phyloP scores from a whole-genome alignment of 2,888 invertebrate genomes.

The Copidosoma aretas region DNA sequence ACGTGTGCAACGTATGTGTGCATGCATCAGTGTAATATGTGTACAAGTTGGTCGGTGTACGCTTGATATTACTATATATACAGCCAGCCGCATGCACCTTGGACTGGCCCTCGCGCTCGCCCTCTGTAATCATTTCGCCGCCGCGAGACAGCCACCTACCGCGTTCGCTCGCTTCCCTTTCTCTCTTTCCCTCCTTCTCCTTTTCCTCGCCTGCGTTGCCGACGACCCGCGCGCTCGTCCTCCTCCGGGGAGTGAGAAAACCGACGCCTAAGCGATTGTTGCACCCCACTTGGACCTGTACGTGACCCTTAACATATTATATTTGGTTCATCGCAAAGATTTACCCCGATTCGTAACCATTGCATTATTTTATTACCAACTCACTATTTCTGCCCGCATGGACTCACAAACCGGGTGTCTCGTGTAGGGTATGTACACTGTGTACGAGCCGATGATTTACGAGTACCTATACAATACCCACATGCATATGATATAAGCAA shows the following conservation, averaged over 20 bases:
- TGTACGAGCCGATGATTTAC: conserved; percentile 19
- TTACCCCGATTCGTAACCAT: too few species aligned
- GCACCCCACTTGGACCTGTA: too few species aligned
- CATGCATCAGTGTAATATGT: too few species aligned
- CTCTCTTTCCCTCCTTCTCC: conserved; percentile 6
- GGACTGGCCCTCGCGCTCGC: background rate
- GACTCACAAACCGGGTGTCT: too few species aligned
- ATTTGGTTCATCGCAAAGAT: too few species aligned
- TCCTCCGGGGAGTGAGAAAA: background rate
- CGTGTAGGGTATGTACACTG: too few species aligned
- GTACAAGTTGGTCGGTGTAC: too few species aligned
- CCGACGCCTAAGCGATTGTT: background rate
- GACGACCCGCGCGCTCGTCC: background rate
- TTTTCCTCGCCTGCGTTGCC: conserved; percentile 15
- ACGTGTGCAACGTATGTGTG: too few species aligned
- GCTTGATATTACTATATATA: too few species aligned
- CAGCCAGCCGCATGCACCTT: conserved; percentile 19
- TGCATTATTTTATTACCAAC: background rate
- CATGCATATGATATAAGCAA: too few species aligned
- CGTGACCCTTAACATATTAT: too few species aligned
- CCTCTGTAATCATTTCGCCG: conserved; percentile 60
- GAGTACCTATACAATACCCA: too few species aligned
- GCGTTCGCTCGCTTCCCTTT: conserved; percentile 45
- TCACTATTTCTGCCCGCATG: background rate
- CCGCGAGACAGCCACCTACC: conserved; percentile 56